These are phyloP conservation scores for Bergia sp. DNA, from an alignment of 92 coral and sea anemone species.

Conservation along the genomic window DNA sequence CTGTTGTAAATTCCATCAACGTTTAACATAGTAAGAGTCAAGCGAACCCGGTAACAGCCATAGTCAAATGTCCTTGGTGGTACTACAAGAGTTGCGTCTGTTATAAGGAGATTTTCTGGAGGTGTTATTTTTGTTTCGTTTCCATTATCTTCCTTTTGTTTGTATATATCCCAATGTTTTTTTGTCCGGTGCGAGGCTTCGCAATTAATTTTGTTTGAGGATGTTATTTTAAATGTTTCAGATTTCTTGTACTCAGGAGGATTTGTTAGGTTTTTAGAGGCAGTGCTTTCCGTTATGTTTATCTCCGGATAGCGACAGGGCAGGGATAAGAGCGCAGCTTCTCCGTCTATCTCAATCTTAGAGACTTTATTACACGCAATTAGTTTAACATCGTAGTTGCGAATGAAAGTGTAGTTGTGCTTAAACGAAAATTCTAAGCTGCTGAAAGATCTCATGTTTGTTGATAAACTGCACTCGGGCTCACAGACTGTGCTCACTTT, in stretches of 20 bases:
- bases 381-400: slow-evolving; percentile 43
- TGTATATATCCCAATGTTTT: slow-evolving; percentile 61
- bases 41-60: slow-evolving; percentile 53
- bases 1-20: slow-evolving; percentile 59
- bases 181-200: slow-evolving; percentile 76
- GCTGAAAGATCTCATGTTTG: slow-evolving; percentile 11
- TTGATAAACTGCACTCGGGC: slow-evolving; percentile 34
- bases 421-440: slow-evolving; percentile 33
- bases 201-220: slow-evolving; percentile 64
- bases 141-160: slow-evolving; percentile 18
- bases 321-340: slow-evolving; percentile 57
- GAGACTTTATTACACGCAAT: slow-evolving; percentile 71
- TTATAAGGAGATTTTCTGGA: slow-evolving; percentile 22
- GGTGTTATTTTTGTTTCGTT: slow-evolving; percentile 37
- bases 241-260: slow-evolving; percentile 59
- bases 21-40: slow-evolving; percentile 72
- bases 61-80: slow-evolving; percentile 56
- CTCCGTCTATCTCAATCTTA: neutral
- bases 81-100: slow-evolving; percentile 52
- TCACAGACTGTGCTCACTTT: slow-evolving; percentile 44
- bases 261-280: slow-evolving; percentile 50
- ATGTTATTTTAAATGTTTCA: slow-evolving; percentile 46
- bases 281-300: slow-evolving; percentile 56
- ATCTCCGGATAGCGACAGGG: slow-evolving; percentile 84
- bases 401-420: slow-evolving; percentile 42